Conservation (phyloP, 2,113 vertebrate species). For the Mus pahari region DNA sequence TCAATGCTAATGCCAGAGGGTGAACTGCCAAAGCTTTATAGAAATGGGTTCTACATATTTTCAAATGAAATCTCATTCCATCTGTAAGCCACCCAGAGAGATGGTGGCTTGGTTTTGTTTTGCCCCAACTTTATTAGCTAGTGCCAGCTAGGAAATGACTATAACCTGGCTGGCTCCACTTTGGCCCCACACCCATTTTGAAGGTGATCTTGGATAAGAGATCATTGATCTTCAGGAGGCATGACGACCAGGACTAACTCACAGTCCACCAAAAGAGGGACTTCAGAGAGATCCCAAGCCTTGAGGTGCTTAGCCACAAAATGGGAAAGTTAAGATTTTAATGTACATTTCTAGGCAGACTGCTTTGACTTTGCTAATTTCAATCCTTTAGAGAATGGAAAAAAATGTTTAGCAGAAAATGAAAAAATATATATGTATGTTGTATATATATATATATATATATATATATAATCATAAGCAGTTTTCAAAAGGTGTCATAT, state of each 20-base stretch:
- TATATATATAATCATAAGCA: slow-evolving; percentile 35
- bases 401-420: slow-evolving; percentile 31
- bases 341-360: not conserved
- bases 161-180: not conserved
- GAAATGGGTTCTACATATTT: slow-evolving; percentile 36
- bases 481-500: slow-evolving; percentile 10
- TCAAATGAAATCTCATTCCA: slow-evolving; percentile 21
- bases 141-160: not conserved
- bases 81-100: not conserved
- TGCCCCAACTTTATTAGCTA: slow-evolving; percentile 27
- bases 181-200: not conserved
- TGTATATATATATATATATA: not conserved
- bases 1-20: slow-evolving; percentile 8
- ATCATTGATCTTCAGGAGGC: not conserved
- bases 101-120: not conserved
- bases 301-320: not conserved
- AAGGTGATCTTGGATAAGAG: not conserved
- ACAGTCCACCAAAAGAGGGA: not conserved
- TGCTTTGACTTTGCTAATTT: slow-evolving; percentile 41
- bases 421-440: no score
- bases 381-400: not conserved
- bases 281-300: not conserved
- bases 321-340: not conserved
- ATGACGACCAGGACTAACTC: not conserved
- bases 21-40: slow-evolving; percentile 28